Evolutionary conservation across 35 echinoderm and acorn worm species (phyloP), one percentile per base, ranked within the genome.

Genomic region (Apostichopus parvimensis): DNA sequence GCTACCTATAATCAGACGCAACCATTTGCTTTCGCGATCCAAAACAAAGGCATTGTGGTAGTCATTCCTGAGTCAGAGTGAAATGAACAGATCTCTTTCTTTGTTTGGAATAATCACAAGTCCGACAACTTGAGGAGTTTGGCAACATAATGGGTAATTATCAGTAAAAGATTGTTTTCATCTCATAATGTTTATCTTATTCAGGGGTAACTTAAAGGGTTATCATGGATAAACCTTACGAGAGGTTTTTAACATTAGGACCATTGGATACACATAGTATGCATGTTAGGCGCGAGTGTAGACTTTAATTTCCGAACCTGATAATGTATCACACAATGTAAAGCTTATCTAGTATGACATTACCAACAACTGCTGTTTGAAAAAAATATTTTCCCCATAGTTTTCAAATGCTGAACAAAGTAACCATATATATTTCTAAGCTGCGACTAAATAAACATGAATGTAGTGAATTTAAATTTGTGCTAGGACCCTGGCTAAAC

Each of bases 31-130:
- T 22, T 56, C 18, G n/a, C 22, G 54, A 58, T 84, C 81, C 81
- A 84, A 84, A 84, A 84, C 81, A 84, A 84, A 84, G 81, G 58
- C 81, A 84, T 84, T 84, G 81, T 84, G 81, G 81, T 84, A 84
- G 81, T 84, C 81, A 84, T 84, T 84, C 81, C 28, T 58, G 55
- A 59, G 81, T 84, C 81, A 84, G 18, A 56, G 54, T 84, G 81
- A 84, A 84, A 84, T 84, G 81, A 84, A 58, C 81, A 84, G 81
- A 20, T 56, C 57, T 84, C 81, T 84, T 58, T 59, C 81, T 84
- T 84, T 84, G 81, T 84, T 84, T 54, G 81, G 81, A 84, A 84
- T 84, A 58, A 84, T 84, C 54, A 58, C 81, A 84, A 84, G 54
- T 84, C 57, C 18, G 21, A 58, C 81, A 59, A 59, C 58, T 84